Conservation (phyloP, 2,797 vertebrate genomes). For the Arrhamphus sclerolepis region DNA sequence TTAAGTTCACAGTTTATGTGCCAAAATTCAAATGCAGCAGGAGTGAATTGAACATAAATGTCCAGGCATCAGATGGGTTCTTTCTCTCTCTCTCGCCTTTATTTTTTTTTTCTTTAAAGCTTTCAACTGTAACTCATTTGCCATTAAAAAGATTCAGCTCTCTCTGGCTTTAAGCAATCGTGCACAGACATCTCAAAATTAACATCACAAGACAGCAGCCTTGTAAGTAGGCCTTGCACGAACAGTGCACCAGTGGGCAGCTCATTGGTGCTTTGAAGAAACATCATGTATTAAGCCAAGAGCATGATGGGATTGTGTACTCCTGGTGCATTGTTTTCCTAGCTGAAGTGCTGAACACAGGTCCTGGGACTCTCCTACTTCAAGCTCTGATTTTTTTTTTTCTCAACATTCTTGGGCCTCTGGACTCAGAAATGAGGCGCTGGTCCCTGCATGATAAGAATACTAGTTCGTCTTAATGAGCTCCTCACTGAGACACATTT, state of each 20-base stretch:
- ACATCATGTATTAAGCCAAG: slow-evolving; percentile 43
- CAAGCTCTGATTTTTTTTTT: slow-evolving; percentile 46
- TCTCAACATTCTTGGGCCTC: slow-evolving; percentile 53
- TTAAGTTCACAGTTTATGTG: slow-evolving; percentile 42
- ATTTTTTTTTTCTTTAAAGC: slow-evolving; percentile 27
- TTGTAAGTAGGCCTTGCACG: slow-evolving; percentile 25
- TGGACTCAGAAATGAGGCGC: slow-evolving; percentile 64
- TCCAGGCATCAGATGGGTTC: slow-evolving; percentile 18
- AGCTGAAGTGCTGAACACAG: slow-evolving; percentile 54
- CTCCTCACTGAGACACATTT: slow-evolving; percentile 51
- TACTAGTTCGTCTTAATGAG: slow-evolving; percentile 64
- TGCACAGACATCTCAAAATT: slow-evolving; percentile 39
- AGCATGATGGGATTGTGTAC: slow-evolving; percentile 42
- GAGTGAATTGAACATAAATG: slow-evolving; percentile 37
- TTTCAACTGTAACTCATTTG: slow-evolving; percentile 38
- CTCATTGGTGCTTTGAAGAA: slow-evolving; percentile 50
- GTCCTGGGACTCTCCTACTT: slow-evolving; percentile 71
- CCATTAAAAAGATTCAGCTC: slow-evolving; percentile 21
- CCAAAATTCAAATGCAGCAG: slow-evolving; percentile 36
- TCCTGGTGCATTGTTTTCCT: slow-evolving; percentile 46
- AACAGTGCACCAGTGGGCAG: slow-evolving; percentile 37
- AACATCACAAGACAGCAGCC: slow-evolving; percentile 43
- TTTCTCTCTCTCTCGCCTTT: no score
- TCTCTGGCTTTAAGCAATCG: slow-evolving; percentile 20
- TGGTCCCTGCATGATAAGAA: slow-evolving; percentile 58